Evolutionary conservation across 2,113 vertebrate species (phyloP), one percentile per base, ranked within the genome.

Genomic region (Rhinolophus ferrumequinum): DNA sequence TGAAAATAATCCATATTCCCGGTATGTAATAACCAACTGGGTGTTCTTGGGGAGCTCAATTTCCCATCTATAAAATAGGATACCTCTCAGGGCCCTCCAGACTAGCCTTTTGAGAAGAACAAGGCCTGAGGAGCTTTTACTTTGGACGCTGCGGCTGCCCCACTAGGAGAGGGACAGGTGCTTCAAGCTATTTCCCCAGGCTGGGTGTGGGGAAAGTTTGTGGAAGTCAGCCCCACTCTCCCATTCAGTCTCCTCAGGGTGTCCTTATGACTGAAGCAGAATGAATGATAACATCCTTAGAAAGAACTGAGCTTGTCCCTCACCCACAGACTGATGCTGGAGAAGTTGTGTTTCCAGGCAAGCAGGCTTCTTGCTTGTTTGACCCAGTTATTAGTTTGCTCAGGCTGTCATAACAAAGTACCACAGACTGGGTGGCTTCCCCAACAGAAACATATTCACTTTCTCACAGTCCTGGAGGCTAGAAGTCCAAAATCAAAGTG

Each of bases 321-420:
- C 19, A 19, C 26, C n/a, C 35, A 26, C 0, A 0, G 19, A 7
- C 66, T 26, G 24, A 24, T 28, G 16, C 60, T 33, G 14, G 0
- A 73, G 15, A 35, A 5, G 30, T 18, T 72, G n/a, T 67, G 67
- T 56, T 56, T 86, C 73, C 50, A 83, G 19, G 66, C 13, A 72
- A 47, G 33, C 5, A 4, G 18, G 13, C 85, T 15, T n/a, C 64
- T 85, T 81, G 8, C 6, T 60, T 52, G 21, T 70, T 92, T 69
- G 41, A 44, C 41, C 41, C 41, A 44, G 41, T 44, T 44, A 44
- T 44, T 44, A 5, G 1, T 44, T 44, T 44, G 41, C 41, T 44
- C 41, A 0, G 33, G 14, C 6, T 9, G 22, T 38, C 64, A 22
- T 33, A 33, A 47, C 47, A 85, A 77, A 69, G n/a, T 33, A 8